phyloP scores from a whole-genome alignment of 2,888 invertebrate species.

The Leistus spinibarbis region DNA sequence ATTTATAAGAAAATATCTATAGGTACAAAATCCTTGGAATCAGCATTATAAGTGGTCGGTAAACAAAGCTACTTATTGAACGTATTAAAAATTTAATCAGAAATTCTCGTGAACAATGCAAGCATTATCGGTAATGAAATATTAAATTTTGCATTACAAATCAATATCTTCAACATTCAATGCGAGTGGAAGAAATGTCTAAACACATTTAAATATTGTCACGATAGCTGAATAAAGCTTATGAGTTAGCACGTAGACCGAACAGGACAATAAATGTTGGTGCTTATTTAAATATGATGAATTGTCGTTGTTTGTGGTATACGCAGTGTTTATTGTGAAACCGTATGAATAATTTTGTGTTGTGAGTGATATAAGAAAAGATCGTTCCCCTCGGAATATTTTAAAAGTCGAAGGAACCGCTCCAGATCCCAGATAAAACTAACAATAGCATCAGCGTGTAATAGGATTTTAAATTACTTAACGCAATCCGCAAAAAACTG shows the following conservation, averaged over 20 bases:
- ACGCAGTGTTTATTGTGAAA: not conserved
- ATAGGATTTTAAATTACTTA: constrained; percentile 19
- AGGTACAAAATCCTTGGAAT: too few species aligned
- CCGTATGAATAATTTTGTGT: constrained; percentile 18
- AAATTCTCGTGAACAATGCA: not conserved
- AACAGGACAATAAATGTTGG: constrained; percentile 32
- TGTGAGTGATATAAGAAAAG: not conserved
- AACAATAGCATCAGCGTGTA: constrained; percentile 4
- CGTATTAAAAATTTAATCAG: not conserved
- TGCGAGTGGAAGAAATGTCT: not conserved
- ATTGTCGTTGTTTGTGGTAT: constrained; percentile 23
- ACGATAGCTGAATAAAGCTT: constrained; percentile 16
- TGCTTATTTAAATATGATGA: constrained; percentile 36
- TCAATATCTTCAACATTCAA: not conserved
- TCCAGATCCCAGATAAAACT: constrained; percentile 4
- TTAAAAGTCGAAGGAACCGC: not conserved
- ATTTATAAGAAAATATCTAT: not conserved
- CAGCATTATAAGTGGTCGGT: not conserved
- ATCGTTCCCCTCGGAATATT: not conserved
- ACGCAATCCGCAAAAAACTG: not conserved
- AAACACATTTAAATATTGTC: constrained; percentile 11
- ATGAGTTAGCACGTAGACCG: constrained; percentile 9
- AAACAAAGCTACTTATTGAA: not conserved
- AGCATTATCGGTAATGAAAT: not conserved
- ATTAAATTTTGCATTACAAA: not conserved